These are phyloP conservation scores for Torymus auratus DNA, from an alignment of 2,888 invertebrate species.

Conservation along the genomic window DNA sequence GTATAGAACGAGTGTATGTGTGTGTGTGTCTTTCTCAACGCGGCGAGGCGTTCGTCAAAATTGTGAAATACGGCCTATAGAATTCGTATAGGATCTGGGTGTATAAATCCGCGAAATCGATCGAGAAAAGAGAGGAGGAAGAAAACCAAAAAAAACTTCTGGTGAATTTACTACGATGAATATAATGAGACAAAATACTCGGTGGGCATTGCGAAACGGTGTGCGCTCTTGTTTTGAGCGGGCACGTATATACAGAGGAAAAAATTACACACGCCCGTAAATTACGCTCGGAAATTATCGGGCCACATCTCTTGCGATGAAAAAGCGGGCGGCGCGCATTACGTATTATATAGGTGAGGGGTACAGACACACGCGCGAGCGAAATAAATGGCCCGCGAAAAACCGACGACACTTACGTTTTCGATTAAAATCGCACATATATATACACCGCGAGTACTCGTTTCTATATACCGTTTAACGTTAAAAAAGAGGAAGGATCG, in stretches of 20 bases:
- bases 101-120: too few species aligned
- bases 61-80: too few species aligned
- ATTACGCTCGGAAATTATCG: constrained; percentile 49
- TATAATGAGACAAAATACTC: constrained; percentile 47
- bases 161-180: constrained; percentile 39
- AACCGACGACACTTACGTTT: constrained; percentile 47
- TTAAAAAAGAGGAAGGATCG: too few species aligned
- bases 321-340: constrained; percentile 28
- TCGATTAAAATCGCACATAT: constrained; percentile 38
- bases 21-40: constrained; percentile 10
- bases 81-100: too few species aligned
- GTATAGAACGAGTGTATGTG: background rate
- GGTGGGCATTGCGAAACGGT: constrained; percentile 33
- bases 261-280: constrained; percentile 45
- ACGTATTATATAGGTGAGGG: constrained; percentile 20
- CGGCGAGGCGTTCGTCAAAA: too few species aligned
- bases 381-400: constrained; percentile 43
- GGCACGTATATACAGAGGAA: constrained; percentile 6
- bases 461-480: too few species aligned
- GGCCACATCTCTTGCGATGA: constrained; percentile 29
- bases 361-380: background rate
- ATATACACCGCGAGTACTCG: background rate
- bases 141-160: constrained; percentile 19
- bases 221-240: constrained; percentile 37
- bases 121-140: background rate